Percentiles rank a stretch among this genome's conserved stretches.
Evolutionary conservation across 2,888 invertebrate genomes (phyloP).

Genomic region (Oeneis ivallda): DNA sequence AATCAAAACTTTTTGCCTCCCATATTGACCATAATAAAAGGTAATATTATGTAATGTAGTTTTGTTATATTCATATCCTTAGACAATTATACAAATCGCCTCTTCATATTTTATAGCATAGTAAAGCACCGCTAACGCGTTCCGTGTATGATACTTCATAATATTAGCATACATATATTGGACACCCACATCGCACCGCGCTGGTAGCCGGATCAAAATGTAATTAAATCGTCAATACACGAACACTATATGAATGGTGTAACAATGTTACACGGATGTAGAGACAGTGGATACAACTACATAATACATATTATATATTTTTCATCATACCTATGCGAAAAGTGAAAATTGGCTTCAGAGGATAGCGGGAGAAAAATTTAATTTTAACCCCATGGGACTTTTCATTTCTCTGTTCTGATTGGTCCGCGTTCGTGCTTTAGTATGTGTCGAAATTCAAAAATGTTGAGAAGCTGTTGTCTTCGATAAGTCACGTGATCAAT

Average conservation of each 20-base stretch:
- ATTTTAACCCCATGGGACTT: too few species aligned
- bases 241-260: slow-evolving; percentile 70
- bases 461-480: too few species aligned
- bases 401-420: too few species aligned
- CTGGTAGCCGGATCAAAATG: slow-evolving; percentile 73
- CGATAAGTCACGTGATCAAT: too few species aligned
- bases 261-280: slow-evolving; percentile 57
- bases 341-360: too few species aligned
- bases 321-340: too few species aligned
- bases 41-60: background rate
- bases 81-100: slow-evolving; percentile 17
- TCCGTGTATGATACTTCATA: slow-evolving; percentile 46
- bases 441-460: too few species aligned
- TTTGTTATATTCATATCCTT: background rate
- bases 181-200: slow-evolving; percentile 78
- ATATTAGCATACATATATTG: slow-evolving; percentile 73
- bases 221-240: slow-evolving; percentile 81
- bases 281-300: slow-evolving; percentile 44
- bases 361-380: too few species aligned
- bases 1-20: too few species aligned
- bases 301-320: too few species aligned
- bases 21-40: background rate
- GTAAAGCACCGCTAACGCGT: slow-evolving; percentile 55
- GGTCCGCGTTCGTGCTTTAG: too few species aligned
- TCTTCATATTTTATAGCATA: slow-evolving; percentile 27